phyloP scores from a whole-genome alignment of 2,797 vertebrate genomes.

The Alca torda region DNA sequence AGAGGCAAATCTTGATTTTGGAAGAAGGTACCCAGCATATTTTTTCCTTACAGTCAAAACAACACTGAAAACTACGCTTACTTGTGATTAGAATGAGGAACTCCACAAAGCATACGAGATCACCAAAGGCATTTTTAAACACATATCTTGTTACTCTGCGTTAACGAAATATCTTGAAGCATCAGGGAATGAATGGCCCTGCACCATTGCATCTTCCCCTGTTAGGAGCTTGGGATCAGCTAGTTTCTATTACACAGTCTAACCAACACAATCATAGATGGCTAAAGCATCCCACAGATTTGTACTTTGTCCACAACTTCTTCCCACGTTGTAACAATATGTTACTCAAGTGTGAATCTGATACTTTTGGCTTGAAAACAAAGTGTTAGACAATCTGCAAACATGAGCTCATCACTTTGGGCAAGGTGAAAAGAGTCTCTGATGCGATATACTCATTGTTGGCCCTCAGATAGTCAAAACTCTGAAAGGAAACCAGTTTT shows the following conservation, averaged over 20 bases:
- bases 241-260: not conserved
- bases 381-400: conserved; percentile 18
- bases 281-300: conserved; percentile 16
- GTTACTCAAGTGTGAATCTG: conserved; percentile 24
- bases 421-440: conserved; percentile 35
- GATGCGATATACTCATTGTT: not conserved
- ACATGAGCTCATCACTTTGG: conserved; percentile 54
- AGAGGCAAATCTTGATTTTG: not conserved
- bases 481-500: conserved; percentile 5
- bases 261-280: not conserved
- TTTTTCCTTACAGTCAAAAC: not conserved
- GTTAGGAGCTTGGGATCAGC: not conserved
- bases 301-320: not conserved
- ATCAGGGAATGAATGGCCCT: not conserved
- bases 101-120: not conserved
- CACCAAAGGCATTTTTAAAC: not conserved
- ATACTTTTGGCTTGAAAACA: conserved; percentile 26
- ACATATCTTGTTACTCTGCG: not conserved
- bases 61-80: not conserved
- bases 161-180: not conserved
- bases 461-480: not conserved
- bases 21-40: not conserved
- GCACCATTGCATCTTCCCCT: not conserved
- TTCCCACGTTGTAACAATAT: conserved; percentile 46
- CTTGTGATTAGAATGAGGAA: not conserved